Evolutionary conservation across 1,140 invertebrate genomes (phyloP), one percentile per base, ranked within the genome.

Genomic region (Holotrichia oblita): DNA sequence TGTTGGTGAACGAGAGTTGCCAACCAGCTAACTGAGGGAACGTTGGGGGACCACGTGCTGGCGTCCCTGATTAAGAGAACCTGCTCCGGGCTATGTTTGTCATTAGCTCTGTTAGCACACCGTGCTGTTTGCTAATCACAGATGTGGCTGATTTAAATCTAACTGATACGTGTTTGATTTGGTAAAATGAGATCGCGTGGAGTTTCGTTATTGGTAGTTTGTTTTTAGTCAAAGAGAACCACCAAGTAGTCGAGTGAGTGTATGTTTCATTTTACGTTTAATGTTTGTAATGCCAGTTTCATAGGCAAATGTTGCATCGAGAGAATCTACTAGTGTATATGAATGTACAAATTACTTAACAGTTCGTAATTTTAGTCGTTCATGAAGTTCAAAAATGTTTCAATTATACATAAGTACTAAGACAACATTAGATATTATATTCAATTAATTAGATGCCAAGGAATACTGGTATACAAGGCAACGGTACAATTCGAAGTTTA

Each of bases 121-220:
- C 80, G 82, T 84, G 83, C 83, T 85, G 84, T 85, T 85, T 85
- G 84, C 83, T 83, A 85, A 84, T 85, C 82, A 82, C 84, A 85
- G 84, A 85, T 85, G 84, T 81, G 79, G 83, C 80, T 81, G 79
- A 80, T 80, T 81, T 81, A 80, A 81, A 81, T 79, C 79, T 80
- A 78, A 82, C 81, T 80, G 80, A 82, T 82, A 79, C 77, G 80
- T 82, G 81, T 82, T 82, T 82, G 61, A 69, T 69, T 69, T 69
- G 61, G 61, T 27, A 69, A 69, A 69, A 69, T 7, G 61, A 22
- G 61, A 27, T 69, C 61, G 61, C 61, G 27, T 69, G 61, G 61
- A 34, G 61, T 69, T 34, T 34, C 61, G 61, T 34, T 34, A 69
- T 27, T 14, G 61, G 61, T 22, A 6, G 20, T 27, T 10, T 27